Base-by-base conservation (phyloP, 2,113 vertebrate genomes). In the Glaucomys volans region DNA sequence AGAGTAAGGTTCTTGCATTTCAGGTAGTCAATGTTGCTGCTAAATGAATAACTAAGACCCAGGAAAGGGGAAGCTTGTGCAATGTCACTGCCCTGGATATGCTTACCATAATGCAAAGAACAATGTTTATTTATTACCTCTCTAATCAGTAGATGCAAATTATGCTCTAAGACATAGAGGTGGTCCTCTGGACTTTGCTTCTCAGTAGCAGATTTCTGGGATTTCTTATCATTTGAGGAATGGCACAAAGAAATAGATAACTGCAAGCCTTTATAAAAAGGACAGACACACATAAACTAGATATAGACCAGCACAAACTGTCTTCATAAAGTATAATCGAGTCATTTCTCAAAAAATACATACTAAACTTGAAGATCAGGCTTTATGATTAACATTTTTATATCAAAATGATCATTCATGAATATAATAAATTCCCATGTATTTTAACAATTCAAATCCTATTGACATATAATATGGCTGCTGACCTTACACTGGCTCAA, bases 241-340 rank as follows among this genome's bases (percentile, higher is more conserved):
- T 99, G 99, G 96, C 99, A 99, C 66, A 99, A 98, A 80, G 99
- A 99, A 98, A 99, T 99, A 40, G 99, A 99, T 71, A 99, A 98
- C 98, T 99, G 99, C 96, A 99, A 98, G 79, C 99, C 99, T 96
- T 84, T 26, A 87, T 4, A 94, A 91, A 97, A 89, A 97, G 22
- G 12, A 86, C 20, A 96, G n/a, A 87, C 16, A 35, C n/a, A 95
- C 71, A 87, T 77, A 82, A 96, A 16, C 30, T 35, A 66, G 85
- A 85, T 32, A 91, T 14, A 52, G 67, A 72, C n/a, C 85, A 6
- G 47, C 11, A 84, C 12, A 74, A n/a, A 76, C 28, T 57, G 6
- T 79, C 59, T 89, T 96, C 83, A 76, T 50, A 22, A 89, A 95
- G 32, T 17, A 76, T 67, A 86, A 66, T n/a, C 86, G 3, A 81